A percentile compares a stretch with the other conserved stretches of the same genome.
Evolutionary conservation across 2,797 vertebrate species (phyloP).

Genomic region (Aphelocoma californica): DNA sequence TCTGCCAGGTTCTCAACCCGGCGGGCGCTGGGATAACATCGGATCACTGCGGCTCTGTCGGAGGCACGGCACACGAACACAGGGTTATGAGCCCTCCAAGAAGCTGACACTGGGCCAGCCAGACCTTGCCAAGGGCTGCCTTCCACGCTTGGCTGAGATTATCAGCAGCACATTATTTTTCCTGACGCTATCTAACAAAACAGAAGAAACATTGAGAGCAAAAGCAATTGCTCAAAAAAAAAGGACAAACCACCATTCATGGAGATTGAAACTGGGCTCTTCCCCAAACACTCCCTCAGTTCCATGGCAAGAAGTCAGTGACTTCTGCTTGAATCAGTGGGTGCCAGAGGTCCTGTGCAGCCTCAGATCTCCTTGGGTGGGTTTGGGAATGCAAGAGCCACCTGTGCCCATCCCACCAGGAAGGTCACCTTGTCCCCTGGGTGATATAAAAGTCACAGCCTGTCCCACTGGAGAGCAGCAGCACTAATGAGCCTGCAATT

Average conservation of each 20-base stretch:
- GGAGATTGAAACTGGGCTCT: neutral
- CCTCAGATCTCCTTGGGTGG: neutral
- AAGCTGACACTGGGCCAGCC: neutral
- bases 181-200: neutral
- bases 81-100: neutral
- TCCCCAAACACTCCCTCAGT: neutral
- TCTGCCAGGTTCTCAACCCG: fast-evolving
- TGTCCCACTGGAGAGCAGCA: neutral
- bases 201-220: neutral
- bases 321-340: neutral
- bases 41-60: fast-evolving
- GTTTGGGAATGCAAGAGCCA: neutral
- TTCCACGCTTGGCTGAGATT: neutral
- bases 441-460: neutral
- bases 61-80: fast-evolving
- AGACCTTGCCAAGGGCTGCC: neutral
- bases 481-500: neutral
- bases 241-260: neutral
- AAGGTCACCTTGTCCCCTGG: neutral
- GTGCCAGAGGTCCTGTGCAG: neutral
- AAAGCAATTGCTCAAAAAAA: neutral
- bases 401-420: neutral
- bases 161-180: neutral
- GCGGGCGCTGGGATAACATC: fast-evolving
- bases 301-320: neutral